phyloP scores from a whole-genome alignment of 2,113 vertebrate genomes.

The Rhizomys pruinosus region DNA sequence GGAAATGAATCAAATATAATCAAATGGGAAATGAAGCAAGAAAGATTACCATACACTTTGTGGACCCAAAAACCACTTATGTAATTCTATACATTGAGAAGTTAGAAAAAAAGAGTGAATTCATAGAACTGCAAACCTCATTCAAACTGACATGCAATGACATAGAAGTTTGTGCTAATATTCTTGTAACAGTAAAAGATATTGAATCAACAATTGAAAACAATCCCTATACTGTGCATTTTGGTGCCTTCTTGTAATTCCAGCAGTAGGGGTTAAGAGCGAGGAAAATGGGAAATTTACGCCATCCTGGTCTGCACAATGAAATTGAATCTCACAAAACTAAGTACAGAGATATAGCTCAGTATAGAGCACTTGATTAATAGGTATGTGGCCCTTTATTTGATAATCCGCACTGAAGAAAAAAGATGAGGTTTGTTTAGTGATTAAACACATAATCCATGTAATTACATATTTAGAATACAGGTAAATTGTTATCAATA shows the following conservation, averaged over 20 bases:
- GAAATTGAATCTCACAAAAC: not conserved
- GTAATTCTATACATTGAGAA: not conserved
- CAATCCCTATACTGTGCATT: not conserved
- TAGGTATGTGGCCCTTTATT: not conserved
- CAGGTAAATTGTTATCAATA: not conserved
- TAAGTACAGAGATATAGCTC: not conserved
- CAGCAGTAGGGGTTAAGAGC: not conserved
- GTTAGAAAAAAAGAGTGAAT: not conserved
- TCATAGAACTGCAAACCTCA: not conserved
- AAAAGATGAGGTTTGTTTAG: not conserved
- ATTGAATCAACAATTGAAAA: not conserved
- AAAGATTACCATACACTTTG: not conserved
- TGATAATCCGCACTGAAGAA: too few species aligned
- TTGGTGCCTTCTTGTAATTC: not conserved
- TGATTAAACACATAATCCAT: slow-evolving; percentile 22
- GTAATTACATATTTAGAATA: not conserved
- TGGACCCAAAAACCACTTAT: not conserved
- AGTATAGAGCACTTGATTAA: too few species aligned
- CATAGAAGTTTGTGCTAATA: too few species aligned
- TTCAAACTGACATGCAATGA: too few species aligned
- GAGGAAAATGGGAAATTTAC: not conserved
- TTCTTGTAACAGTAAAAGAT: too few species aligned
- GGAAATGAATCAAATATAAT: not conserved
- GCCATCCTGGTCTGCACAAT: not conserved
- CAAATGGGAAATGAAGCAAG: not conserved